These are phyloP conservation scores for Thinocorus orbignyianus DNA, from an alignment of 2,113 vertebrate species.

Conservation along the genomic window DNA sequence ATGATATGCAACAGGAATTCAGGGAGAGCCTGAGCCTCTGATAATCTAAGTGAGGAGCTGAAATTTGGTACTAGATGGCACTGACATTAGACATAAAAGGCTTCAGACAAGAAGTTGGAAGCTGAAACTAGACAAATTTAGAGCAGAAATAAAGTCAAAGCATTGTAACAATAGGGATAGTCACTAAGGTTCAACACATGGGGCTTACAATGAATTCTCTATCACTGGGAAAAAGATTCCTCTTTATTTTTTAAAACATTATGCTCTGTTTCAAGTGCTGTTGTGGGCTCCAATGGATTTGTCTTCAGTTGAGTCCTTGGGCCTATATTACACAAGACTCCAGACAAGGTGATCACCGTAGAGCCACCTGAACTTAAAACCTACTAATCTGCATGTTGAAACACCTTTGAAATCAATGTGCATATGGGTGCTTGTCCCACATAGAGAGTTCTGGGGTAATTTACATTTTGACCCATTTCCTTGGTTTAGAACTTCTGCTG, in stretches of 20 bases:
- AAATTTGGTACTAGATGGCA: background rate
- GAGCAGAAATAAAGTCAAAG: background rate
- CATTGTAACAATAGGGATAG: background rate
- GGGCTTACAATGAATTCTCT: background rate
- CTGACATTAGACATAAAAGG: background rate
- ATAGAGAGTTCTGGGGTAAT: background rate
- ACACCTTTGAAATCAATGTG: background rate
- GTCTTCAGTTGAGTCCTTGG: background rate
- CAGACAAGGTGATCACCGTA: background rate
- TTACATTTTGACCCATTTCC: constrained; percentile 48
- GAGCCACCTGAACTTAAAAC: background rate
- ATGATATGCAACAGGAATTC: background rate
- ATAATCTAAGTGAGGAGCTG: background rate
- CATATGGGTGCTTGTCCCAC: background rate
- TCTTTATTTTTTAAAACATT: background rate
- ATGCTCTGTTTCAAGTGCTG: background rate
- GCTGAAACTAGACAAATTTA: background rate
- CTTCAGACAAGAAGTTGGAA: background rate
- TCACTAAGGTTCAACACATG: background rate
- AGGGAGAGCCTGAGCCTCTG: background rate
- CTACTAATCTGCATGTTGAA: background rate
- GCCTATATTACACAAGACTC: background rate
- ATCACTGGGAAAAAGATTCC: background rate
- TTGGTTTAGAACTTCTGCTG: constrained; percentile 2
- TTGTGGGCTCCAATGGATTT: background rate